Evolutionary conservation across 2,888 invertebrate genomes (phyloP), one percentile per base, ranked within the genome.

Genomic region (Apotomis betuletana): DNA sequence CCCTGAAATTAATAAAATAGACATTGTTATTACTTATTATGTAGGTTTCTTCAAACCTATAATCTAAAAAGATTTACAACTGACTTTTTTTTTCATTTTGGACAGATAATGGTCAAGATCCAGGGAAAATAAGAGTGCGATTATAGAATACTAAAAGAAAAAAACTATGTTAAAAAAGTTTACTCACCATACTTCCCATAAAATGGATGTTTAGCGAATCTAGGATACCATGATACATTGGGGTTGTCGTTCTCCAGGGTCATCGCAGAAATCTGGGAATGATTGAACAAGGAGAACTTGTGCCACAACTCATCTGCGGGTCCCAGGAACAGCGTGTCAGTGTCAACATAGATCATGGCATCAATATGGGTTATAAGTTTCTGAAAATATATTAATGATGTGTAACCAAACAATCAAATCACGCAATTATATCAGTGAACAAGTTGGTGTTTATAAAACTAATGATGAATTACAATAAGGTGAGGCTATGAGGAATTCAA

Each of bases 201-300:
- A 87, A 96, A 99, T 0, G 99, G 99, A 94, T 99, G 99, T 77
- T 97, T 96, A 0, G 98, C 98, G 93, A 99, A 99, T 77, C 98
- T 94, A 82, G 98, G 98, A 87, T 99, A 99, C 99, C 99, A 99
- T 10, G 98, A 98, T 60, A 97, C 96, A 84, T 96, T 97, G n/a
- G 96, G 96, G 85, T 98, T 97, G 85, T 99, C 98, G 87, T 97
- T 97, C 88, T 99, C 99, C 0, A 97, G 95, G 13, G 97, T 95
- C 80, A 99, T 91, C 0, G 97, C 98, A 36, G 98, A 97, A 84
- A 98, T 95, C 85, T 99, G 99, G 54, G 95, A 95, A 15, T 94
- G 91, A 90, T 98, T 98, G 94, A 99, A 98, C 75, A 94, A 90
- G 13, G 91, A 86, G 84, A 99, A 98, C 85, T 95, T 94, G n/a